A percentile compares a stretch with the other conserved stretches of the same genome.
Conservation (phyloP, 2,888 invertebrate genomes). For the Ceratothoa steindachneri region DNA sequence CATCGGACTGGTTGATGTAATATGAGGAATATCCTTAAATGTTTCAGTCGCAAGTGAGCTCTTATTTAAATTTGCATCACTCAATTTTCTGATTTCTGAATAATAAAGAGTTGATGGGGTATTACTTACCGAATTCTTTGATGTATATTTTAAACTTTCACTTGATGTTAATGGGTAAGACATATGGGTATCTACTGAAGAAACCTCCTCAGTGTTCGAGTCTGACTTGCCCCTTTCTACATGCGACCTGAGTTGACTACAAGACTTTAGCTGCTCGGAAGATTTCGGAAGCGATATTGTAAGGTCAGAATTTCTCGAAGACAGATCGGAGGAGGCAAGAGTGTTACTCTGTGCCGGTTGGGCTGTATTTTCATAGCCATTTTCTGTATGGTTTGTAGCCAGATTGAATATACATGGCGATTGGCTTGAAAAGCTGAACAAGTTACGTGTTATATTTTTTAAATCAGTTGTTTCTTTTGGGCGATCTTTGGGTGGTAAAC, state of each 20-base stretch:
- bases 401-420: too few species aligned
- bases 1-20: background rate
- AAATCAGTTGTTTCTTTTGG: too few species aligned
- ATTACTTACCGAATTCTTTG: background rate
- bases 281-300: background rate
- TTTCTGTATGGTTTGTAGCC: too few species aligned
- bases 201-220: background rate
- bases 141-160: too few species aligned
- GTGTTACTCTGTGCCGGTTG: too few species aligned
- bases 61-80: background rate
- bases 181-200: background rate
- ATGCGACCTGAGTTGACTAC: too few species aligned
- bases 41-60: background rate
- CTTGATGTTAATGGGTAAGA: background rate
- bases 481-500: background rate
- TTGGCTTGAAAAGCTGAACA: too few species aligned
- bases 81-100: background rate
- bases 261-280: background rate
- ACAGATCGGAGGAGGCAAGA: too few species aligned
- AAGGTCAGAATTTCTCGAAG: background rate
- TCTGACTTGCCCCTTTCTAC: background rate
- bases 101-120: too few species aligned
- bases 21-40: background rate
- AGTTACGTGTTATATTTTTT: too few species aligned
- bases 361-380: too few species aligned